Evolutionary conservation across 2,888 invertebrate species (phyloP), one percentile per base, ranked within the genome.

Genomic region (Trissolcus japonicus): DNA sequence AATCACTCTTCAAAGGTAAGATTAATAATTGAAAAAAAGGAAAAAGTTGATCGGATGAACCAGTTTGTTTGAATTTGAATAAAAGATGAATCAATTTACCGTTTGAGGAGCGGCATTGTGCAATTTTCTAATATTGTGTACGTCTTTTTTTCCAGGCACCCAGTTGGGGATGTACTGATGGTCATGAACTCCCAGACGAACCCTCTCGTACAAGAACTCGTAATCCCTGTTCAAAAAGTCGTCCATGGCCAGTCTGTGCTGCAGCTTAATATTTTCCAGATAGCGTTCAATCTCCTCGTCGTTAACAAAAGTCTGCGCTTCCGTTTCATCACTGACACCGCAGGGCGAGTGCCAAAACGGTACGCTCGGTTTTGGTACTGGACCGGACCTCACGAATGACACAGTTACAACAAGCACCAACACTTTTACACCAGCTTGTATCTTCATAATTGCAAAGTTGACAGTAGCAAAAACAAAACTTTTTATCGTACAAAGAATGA

Each of bases 161-260:
- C 89, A 89, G 65, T 87, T 89, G 1, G 89, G 89, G 50, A 88
- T 86, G 76, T 88, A 89, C 76, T 89, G 89, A 71, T 88, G 85
- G 48, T 88, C 83, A 55, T 85, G 81, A 2, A 87, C 82, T 0
- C 86, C 86, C 59, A 86, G 84, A 51, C 85, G 83, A 16, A 88
- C 87, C 50, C 80, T 83, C 19, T 88, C 86, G 79, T 89, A 89
- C 2, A 88, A 79, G 63, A 80, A 87, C n/a, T 88, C 88, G 81
- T 88, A 89, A 66, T 89, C 86, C 9, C 83, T 83, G 55, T 80
- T 83, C 25, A 87, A 80, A 71, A 87, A 89, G 54, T 88, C 84
- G 63, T 82, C 81, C 79, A 89, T 81, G 7, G 86, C 82, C 50
- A 86, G 71, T 17, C 82, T 81, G 79, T 87, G 87, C 69, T 88